phyloP scores from a whole-genome alignment of 2,797 vertebrate genomes.

The Enteromius trimaculatus region DNA sequence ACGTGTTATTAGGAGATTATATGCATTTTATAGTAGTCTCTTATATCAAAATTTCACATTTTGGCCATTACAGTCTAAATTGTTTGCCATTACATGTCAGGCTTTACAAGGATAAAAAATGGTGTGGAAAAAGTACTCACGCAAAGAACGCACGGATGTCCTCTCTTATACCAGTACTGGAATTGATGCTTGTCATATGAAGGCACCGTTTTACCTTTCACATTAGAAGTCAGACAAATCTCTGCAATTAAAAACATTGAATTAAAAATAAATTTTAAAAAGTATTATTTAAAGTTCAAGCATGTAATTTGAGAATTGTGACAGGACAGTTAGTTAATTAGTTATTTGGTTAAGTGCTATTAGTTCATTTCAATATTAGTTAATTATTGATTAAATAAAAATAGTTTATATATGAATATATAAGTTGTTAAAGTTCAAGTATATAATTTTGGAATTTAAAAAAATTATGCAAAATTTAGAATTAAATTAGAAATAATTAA shows the following conservation, averaged over 20 bases:
- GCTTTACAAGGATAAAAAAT: neutral
- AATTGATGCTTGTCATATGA: conserved; percentile 91
- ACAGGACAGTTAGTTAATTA: neutral
- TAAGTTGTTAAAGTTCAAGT: neutral
- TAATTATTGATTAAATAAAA: neutral
- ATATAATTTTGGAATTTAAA: neutral
- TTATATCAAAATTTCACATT: too few relatives aligned
- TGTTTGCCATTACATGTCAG: neutral
- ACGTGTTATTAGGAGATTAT: neutral
- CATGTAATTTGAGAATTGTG: neutral
- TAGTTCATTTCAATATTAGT: neutral
- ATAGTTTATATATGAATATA: neutral
- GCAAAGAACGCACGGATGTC: conserved; percentile 90
- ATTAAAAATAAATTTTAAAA: neutral
- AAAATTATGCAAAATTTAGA: too few relatives aligned
- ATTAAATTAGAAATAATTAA: too few relatives aligned
- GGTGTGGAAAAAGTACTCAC: conserved; percentile 76
- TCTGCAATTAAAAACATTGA: conserved; percentile 74
- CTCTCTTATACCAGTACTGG: conserved; percentile 88
- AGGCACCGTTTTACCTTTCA: conserved; percentile 90
- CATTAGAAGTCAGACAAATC: conserved; percentile 91
- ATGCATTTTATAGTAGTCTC: neutral
- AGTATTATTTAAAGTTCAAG: neutral
- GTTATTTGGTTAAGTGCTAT: neutral
- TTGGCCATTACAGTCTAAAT: neutral